Conservation (phyloP, 2,888 invertebrate genomes). For the Liodrosophila aerea region DNA sequence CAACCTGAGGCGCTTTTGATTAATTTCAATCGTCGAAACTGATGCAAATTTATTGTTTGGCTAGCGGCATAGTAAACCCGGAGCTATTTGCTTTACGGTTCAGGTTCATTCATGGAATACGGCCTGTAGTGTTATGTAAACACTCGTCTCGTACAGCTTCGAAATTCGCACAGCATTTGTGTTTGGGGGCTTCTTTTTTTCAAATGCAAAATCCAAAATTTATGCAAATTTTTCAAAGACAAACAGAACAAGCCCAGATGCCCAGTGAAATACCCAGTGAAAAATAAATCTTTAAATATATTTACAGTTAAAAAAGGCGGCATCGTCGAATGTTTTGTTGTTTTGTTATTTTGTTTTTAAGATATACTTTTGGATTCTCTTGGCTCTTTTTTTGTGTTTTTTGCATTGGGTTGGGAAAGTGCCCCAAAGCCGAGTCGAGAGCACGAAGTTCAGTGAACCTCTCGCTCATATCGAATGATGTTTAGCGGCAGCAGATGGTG, state of each 20-base stretch:
- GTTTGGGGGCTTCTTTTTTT: conserved; percentile 1
- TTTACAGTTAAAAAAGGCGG: conserved; percentile 73
- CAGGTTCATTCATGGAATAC: conserved; percentile 68
- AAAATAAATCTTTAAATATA: conserved; percentile 60
- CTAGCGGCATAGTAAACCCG: conserved; percentile 37
- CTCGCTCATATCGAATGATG: conserved; percentile 70
- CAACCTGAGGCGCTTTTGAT: conserved; percentile 58
- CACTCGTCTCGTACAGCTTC: conserved; percentile 45
- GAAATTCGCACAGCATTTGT: conserved; percentile 49
- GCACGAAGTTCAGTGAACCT: conserved; percentile 70
- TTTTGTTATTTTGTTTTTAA: conserved; percentile 20
- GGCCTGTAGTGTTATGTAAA: conserved; percentile 72
- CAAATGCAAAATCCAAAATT: conserved; percentile 57
- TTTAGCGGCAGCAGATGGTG: conserved; percentile 58
- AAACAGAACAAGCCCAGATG: conserved; percentile 38
- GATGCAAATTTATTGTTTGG: conserved; percentile 57
- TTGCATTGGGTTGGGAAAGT: conserved; percentile 67
- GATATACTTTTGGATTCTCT: conserved; percentile 1
- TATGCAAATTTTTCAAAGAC: conserved; percentile 66
- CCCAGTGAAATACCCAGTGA: conserved; percentile 23
- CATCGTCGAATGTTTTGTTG: conserved; percentile 49
- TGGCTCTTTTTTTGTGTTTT: no score
- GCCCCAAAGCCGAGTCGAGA: conserved; percentile 44
- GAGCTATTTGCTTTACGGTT: conserved; percentile 74
- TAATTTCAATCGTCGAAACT: conserved; percentile 67